These are phyloP conservation scores for Tamandua tetradactyla DNA, from an alignment of 2,797 vertebrate species.

Conservation along the genomic window DNA sequence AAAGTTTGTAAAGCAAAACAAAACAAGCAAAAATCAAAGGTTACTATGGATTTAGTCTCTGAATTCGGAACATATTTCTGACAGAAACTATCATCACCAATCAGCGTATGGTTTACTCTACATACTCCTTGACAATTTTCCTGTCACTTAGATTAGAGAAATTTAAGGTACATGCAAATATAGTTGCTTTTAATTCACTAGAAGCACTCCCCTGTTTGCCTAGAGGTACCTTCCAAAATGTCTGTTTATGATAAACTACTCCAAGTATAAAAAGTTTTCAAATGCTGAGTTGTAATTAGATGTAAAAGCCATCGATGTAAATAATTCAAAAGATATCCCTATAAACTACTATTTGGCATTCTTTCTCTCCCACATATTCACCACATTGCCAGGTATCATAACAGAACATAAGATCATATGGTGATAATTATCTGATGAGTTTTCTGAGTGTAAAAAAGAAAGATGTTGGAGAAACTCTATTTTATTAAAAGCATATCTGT, in stretches of 20 bases:
- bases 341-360: slow-evolving; percentile 7
- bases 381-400: neutral
- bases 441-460: slow-evolving; percentile 25
- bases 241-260: slow-evolving; percentile 78
- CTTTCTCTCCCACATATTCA: neutral
- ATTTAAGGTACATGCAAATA: slow-evolving; percentile 77
- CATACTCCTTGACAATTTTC: slow-evolving; percentile 75
- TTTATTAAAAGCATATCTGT: slow-evolving; percentile 50
- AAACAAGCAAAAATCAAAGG: neutral
- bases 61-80: slow-evolving; percentile 66
- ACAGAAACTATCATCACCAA: slow-evolving; percentile 65
- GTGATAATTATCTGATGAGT: slow-evolving; percentile 58
- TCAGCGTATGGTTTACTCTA: slow-evolving; percentile 54
- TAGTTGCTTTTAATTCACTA: slow-evolving; percentile 71
- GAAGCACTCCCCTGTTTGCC: slow-evolving; percentile 74
- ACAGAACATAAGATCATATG: neutral
- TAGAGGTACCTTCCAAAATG: slow-evolving; percentile 77
- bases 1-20: slow-evolving; percentile 29
- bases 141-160: slow-evolving; percentile 79
- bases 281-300: slow-evolving; percentile 60
- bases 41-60: slow-evolving; percentile 56
- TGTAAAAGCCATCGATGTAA: slow-evolving; percentile 62
- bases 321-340: slow-evolving; percentile 76
- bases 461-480: slow-evolving; percentile 37
- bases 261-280: slow-evolving; percentile 79